Evolutionary conservation across 1,140 invertebrate species (phyloP).

Genomic region (Megalopta genalis): DNA sequence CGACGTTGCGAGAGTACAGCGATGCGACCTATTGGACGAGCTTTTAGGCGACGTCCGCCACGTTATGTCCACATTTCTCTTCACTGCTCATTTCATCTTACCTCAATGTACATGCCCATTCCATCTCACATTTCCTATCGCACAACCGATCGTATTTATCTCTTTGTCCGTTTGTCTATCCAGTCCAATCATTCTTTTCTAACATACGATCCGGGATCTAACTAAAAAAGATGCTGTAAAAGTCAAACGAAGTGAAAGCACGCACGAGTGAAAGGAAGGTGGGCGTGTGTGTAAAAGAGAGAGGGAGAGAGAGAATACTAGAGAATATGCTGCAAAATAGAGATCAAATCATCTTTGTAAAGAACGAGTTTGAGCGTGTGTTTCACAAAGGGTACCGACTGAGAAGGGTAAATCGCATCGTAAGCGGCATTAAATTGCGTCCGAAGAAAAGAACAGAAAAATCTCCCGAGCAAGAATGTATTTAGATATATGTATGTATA

Average conservation of each 20-base stretch:
- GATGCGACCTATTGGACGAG: conserved; percentile 67
- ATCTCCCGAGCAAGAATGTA: too few species aligned
- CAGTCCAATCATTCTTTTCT: neutral
- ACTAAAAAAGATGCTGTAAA: neutral
- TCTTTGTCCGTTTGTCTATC: neutral
- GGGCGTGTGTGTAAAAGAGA: too few species aligned
- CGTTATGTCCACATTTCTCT: conserved; percentile 69
- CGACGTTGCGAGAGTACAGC: conserved; percentile 52
- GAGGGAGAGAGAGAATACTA: too few species aligned
- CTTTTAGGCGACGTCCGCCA: conserved; percentile 72
- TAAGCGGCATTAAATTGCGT: neutral
- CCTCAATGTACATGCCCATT: conserved; percentile 8
- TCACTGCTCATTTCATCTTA: conserved; percentile 8
- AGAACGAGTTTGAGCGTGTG: too few species aligned
- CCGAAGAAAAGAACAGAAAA: neutral
- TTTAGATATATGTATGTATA: too few species aligned
- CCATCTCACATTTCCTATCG: neutral
- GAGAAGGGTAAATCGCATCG: too few species aligned
- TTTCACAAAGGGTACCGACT: too few species aligned
- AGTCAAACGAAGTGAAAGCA: too few species aligned
- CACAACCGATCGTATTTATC: neutral
- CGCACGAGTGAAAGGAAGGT: too few species aligned
- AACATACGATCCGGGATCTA: neutral
- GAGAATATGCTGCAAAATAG: too few species aligned
- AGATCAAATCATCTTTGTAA: too few species aligned